Percentiles rank a stretch among this genome's conserved stretches.
Evolutionary conservation across 2,888 invertebrate species (phyloP).

Genomic region (Conistra vaccinii): DNA sequence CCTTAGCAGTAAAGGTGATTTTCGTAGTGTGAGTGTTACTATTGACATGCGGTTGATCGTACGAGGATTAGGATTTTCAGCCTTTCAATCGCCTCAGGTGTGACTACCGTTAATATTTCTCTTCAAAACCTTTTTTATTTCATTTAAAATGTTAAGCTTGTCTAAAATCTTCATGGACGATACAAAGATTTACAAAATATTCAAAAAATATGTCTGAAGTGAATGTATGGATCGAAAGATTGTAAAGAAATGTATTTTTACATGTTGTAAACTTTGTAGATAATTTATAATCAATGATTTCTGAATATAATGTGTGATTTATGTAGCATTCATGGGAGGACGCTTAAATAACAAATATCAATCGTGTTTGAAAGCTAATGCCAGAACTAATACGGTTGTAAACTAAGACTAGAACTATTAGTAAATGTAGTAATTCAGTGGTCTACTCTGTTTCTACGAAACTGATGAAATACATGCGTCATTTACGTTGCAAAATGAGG

Average conservation of each 20-base stretch:
- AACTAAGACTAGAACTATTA: background rate
- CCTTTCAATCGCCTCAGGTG: background rate
- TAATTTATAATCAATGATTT: slow-evolving; percentile 46
- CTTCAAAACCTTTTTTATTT: background rate
- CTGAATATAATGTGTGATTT: slow-evolving; percentile 24
- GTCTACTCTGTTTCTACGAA: background rate
- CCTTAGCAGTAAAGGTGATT: background rate
- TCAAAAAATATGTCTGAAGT: background rate
- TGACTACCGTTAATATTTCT: background rate
- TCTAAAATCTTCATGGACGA: background rate
- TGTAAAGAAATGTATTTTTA: slow-evolving; percentile 69
- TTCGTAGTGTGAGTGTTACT: background rate
- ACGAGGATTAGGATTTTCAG: background rate
- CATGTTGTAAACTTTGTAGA: slow-evolving; percentile 56
- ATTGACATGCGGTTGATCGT: background rate
- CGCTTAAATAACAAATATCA: background rate
- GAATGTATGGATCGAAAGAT: slow-evolving; percentile 34
- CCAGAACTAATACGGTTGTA: background rate
- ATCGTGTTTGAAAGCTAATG: background rate
- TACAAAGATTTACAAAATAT: background rate
- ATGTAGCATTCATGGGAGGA: background rate
- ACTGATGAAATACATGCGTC: background rate
- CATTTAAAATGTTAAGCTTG: too few species aligned
- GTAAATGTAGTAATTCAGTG: background rate
- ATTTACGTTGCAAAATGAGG: background rate